Evolutionary conservation across 92 coral and sea anemone genomes (phyloP).

Genomic region (Muricea muricata): DNA sequence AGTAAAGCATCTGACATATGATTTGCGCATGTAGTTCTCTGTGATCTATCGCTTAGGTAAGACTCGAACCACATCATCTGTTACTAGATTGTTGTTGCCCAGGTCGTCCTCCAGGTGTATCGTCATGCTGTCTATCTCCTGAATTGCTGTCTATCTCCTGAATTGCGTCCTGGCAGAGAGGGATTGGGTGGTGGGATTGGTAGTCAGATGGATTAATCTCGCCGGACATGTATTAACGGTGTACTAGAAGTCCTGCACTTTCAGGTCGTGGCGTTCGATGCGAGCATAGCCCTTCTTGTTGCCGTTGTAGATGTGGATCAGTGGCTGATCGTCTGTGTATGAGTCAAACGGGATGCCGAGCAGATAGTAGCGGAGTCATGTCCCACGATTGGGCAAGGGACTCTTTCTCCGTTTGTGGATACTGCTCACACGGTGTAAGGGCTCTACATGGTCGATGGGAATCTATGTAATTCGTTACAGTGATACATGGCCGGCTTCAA

Average conservation of each 20-base stretch:
- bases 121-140: conserved; percentile 21
- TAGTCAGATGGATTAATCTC: conserved; percentile 16
- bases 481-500: no score
- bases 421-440: not conserved
- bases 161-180: conserved; percentile 5
- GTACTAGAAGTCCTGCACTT: conserved; percentile 10
- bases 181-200: conserved; percentile 16
- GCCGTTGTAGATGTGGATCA: conserved; percentile 19
- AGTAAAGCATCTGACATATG: no score
- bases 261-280: conserved; percentile 4
- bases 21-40: not conserved
- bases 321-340: conserved; percentile 17
- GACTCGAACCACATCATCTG: conserved; percentile 7
- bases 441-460: conserved; percentile 17
- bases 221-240: conserved; percentile 19
- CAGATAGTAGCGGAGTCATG: conserved; percentile 38
- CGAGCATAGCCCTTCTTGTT: conserved; percentile 17
- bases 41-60: not conserved
- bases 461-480: no score
- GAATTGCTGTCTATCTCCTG: conserved; percentile 32
- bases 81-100: conserved; percentile 32
- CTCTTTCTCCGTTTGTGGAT: not conserved
- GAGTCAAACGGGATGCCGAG: conserved; percentile 14
- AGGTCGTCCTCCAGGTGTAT: not conserved
- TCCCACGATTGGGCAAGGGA: conserved; percentile 2